Conservation (phyloP, 30 jellyfish, hydroid and myxozoan genomes). For the Turritopsis rubra region DNA sequence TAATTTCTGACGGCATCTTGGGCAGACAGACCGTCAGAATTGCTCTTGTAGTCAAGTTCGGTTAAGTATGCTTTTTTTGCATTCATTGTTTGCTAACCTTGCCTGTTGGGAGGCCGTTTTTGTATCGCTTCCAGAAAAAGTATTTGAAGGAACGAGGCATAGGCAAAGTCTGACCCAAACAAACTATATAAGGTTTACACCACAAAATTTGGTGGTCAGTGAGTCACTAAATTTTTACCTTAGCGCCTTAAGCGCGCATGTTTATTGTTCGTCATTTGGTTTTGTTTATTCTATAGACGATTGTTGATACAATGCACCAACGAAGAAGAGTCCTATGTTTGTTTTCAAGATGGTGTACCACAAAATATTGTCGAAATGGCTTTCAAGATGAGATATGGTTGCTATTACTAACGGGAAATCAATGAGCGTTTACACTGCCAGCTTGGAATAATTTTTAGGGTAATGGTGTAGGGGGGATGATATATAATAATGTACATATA, state of each 20-base stretch:
- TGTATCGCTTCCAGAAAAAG: too few species aligned
- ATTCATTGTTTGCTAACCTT: too few species aligned
- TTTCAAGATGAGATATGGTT: constrained; percentile 84
- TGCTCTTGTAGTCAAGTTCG: too few species aligned
- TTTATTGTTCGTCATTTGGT: neutral
- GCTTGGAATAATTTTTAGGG: neutral
- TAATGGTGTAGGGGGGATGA: neutral
- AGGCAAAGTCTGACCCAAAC: too few species aligned
- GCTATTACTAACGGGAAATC: constrained; percentile 6
- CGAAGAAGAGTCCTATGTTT: constrained; percentile 62
- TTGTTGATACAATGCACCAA: constrained; percentile 29
- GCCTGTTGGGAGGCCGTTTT: too few species aligned
- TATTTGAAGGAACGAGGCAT: too few species aligned
- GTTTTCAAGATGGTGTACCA: constrained; percentile 85
- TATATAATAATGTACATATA: neutral
- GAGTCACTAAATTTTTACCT: neutral
- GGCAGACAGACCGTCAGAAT: too few species aligned
- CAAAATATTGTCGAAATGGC: constrained; percentile 89
- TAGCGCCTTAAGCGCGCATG: neutral
- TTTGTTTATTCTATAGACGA: constrained; percentile 48
- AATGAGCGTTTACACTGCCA: neutral
- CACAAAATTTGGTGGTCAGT: too few species aligned
- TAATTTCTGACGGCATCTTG: too few species aligned
- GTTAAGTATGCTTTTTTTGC: too few species aligned
- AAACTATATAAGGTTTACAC: too few species aligned